Base-by-base conservation (phyloP, 2,888 invertebrate species). In the Scaptomyza caliginosa region DNA sequence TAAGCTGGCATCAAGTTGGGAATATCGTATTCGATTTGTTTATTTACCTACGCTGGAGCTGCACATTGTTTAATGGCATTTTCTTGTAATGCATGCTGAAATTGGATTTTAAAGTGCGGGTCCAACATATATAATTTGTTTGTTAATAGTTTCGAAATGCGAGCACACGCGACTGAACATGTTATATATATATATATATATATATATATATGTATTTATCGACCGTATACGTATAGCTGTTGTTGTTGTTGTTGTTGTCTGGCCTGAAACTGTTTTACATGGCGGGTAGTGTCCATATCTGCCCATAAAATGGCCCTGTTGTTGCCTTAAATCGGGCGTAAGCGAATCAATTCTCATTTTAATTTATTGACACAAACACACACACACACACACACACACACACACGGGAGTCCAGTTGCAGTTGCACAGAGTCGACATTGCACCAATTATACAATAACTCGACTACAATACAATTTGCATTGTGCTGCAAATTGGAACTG, bases 71-170 rank as follows among this genome's bases (percentile, higher is more conserved):
- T 88, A 86, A 86, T 86, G 86, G 88, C 86, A 77, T 88, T 88
- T 86, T 86, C 88, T 81, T 86, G 86, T 86, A 84, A 88, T 82
- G 74, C 84, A 72, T 77, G 59, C 75, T 69, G 74, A 82, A 84
- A 88, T 86, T 82, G 84, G 77, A 77, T 86, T 87, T 86, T 86
- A 86, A 87, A 87, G 86, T 84, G 84, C 82, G 86, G 87, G 83
- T 74, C 73, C 80, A 86, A 86, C 87, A 86, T 86, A 86, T 86
- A 86, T 86, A 86, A 86, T 87, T 86, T 85, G 79, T 83, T 77
- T 86, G 87, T 86, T 86, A 86, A 86, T 87, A 87, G 87, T 80
- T 78, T 84, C 77, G 80, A 78, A 82, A 74, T 72, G 68, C 67
- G 64, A 66, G 66, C 76, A 69, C 71, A 66, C 79, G 59, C 71